phyloP scores from a whole-genome alignment of 2,797 vertebrate species.

The Miichthys miiuy region DNA sequence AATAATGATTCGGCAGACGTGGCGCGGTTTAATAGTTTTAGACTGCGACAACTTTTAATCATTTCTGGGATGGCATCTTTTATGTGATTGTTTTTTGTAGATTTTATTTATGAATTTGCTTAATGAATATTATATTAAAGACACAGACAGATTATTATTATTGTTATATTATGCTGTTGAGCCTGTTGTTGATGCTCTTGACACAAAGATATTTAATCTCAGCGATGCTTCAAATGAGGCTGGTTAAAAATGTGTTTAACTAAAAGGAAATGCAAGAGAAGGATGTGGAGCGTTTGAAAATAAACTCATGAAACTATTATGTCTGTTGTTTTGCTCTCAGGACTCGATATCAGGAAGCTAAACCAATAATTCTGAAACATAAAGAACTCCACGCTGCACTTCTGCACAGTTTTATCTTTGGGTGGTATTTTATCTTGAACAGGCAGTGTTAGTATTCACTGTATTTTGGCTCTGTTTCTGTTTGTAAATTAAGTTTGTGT shows the following conservation, averaged over 20 bases:
- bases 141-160: background rate
- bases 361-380: background rate
- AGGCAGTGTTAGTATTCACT: background rate
- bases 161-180: background rate
- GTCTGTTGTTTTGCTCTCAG: background rate
- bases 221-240: background rate
- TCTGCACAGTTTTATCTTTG: background rate
- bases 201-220: background rate
- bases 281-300: background rate
- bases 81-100: background rate
- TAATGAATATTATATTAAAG: background rate
- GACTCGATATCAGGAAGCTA: background rate
- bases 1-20: background rate
- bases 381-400: background rate
- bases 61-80: background rate
- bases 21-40: background rate
- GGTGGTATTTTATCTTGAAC: background rate
- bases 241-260: background rate
- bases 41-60: background rate
- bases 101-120: background rate
- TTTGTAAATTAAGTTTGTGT: background rate
- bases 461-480: background rate
- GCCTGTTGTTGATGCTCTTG: background rate
- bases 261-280: background rate
- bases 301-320: background rate